Conservation (phyloP, 2,113 vertebrate genomes). For the Tragelaphus imberbis region DNA sequence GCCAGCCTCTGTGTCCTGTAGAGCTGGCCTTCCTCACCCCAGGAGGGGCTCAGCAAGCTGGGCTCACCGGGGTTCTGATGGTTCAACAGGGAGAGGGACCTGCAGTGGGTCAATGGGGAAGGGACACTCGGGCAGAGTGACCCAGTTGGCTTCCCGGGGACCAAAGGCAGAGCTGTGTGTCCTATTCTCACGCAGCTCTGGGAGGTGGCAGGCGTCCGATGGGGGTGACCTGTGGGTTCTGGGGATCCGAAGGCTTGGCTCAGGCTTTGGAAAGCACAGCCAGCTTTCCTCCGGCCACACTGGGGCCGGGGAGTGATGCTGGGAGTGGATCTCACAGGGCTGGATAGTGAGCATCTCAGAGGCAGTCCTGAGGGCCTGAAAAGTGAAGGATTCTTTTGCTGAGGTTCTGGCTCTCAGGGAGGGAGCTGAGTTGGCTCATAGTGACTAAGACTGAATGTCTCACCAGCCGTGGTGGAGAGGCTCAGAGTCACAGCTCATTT, state of each 20-base stretch:
- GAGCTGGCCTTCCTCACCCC: background rate
- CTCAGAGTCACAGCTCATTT: background rate
- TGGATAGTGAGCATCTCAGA: rapidly evolving
- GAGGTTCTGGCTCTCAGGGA: background rate
- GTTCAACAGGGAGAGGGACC: background rate
- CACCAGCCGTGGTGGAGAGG: background rate
- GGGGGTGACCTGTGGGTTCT: background rate
- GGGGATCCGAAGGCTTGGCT: background rate
- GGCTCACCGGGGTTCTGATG: background rate
- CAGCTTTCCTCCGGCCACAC: background rate
- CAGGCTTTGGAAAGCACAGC: background rate
- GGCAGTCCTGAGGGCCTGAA: background rate
- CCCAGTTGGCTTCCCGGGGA: background rate
- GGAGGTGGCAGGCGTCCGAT: background rate
- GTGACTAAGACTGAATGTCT: background rate
- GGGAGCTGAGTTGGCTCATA: background rate
- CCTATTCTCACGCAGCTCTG: background rate
- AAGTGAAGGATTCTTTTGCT: background rate
- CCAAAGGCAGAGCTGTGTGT: background rate
- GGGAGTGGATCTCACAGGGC: background rate
- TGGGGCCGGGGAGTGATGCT: background rate
- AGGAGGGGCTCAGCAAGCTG: too few relatives aligned
- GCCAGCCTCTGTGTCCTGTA: background rate
- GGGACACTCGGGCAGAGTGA: background rate
- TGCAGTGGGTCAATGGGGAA: background rate